Conservation (phyloP, 2,113 vertebrate species). For the Centropus bengalensis region DNA sequence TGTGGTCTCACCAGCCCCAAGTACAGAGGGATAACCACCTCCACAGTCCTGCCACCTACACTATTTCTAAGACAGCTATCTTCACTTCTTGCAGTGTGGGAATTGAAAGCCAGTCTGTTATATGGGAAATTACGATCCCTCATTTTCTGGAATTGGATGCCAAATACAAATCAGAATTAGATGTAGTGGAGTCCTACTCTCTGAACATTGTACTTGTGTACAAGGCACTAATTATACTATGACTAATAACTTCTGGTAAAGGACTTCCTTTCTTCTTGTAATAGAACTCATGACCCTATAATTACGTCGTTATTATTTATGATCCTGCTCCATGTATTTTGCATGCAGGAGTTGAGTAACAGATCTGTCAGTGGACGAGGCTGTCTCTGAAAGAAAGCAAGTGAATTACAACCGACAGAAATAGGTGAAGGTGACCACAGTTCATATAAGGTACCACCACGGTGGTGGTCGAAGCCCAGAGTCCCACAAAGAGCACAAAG, state of each 20-base stretch:
- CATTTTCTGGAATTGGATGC: neutral
- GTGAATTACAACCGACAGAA: neutral
- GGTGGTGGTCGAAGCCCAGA: neutral
- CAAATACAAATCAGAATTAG: neutral
- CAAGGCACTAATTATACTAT: neutral
- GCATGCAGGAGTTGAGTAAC: neutral
- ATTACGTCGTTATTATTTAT: neutral
- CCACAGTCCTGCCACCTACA: neutral
- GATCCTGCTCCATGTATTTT: neutral
- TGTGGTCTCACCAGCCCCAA: too few species aligned
- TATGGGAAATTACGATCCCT: neutral
- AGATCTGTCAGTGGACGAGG: neutral
- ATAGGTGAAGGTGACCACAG: neutral
- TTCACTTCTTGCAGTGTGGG: neutral
- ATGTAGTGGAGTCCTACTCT: neutral
- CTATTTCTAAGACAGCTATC: neutral
- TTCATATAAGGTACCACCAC: neutral
- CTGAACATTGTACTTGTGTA: neutral
- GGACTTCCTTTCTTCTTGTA: neutral
- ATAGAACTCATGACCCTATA: neutral
- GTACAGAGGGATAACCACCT: rapidly evolving
- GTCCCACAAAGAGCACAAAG: neutral
- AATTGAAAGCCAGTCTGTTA: neutral
- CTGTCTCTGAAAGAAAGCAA: neutral
- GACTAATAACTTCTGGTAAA: neutral